Percentiles rank a stretch among this genome's conserved stretches.
Evolutionary conservation across 2,113 vertebrate genomes (phyloP).

Genomic region (Tetraodon nigroviridis): DNA sequence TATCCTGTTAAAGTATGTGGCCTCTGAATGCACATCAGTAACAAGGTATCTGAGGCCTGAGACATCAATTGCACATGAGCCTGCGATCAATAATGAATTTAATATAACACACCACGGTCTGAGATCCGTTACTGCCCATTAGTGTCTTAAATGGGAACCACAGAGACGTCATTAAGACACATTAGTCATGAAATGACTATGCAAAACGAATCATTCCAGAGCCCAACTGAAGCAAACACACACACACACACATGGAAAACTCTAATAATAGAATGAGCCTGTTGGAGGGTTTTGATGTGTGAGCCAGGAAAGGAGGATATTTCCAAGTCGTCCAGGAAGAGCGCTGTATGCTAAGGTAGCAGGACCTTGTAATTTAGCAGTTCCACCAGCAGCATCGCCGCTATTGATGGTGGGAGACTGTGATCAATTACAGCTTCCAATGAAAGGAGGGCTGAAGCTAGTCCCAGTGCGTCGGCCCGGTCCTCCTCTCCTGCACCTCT

Average conservation of each 20-base stretch:
- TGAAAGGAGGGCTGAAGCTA: slow-evolving; percentile 34
- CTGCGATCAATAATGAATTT: slow-evolving; percentile 66
- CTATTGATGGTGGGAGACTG: slow-evolving; percentile 43
- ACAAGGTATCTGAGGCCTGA: slow-evolving; percentile 41
- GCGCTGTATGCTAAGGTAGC: slow-evolving; percentile 26
- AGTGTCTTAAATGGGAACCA: slow-evolving; percentile 49
- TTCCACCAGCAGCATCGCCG: slow-evolving; percentile 37
- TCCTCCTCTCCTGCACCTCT: background rate
- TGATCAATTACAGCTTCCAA: slow-evolving; percentile 54
- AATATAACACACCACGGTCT: slow-evolving; percentile 56
- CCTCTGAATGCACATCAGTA: slow-evolving; percentile 34
- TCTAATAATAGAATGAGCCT: background rate
- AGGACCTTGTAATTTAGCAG: slow-evolving; percentile 44
- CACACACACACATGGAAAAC: slow-evolving; percentile 6
- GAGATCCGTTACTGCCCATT: slow-evolving; percentile 62
- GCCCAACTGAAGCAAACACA: slow-evolving; percentile 31
- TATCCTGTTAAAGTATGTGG: slow-evolving; percentile 2
- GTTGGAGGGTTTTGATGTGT: slow-evolving; percentile 3
- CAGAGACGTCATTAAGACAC: slow-evolving; percentile 56
- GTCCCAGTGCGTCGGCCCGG: slow-evolving; percentile 15
- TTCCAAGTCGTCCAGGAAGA: slow-evolving; percentile 19
- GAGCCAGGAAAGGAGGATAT: slow-evolving; percentile 16
- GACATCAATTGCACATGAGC: slow-evolving; percentile 48
- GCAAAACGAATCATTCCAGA: slow-evolving; percentile 46
- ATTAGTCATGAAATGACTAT: slow-evolving; percentile 45